Base-by-base conservation (phyloP, 2,888 invertebrate genomes). In the Apodemia zela region DNA sequence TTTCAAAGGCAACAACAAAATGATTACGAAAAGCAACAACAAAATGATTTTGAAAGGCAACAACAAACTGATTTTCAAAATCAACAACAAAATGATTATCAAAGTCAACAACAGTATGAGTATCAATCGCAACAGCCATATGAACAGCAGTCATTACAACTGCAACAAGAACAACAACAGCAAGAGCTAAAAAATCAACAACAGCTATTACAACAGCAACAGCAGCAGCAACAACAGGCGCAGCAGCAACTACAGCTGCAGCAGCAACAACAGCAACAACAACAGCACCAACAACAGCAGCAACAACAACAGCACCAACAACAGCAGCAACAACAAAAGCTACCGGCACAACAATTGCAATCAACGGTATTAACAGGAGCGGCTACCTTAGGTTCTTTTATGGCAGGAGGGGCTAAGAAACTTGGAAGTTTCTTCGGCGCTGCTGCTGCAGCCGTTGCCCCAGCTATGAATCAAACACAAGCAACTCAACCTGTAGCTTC, bases 331-430 rank as follows among this genome's bases (percentile, higher is more conserved):
- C 81, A 85, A 66, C 81, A 80, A 67, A 84, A 86, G 66, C 80
- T 84, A 69, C 83, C 89, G 42, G 73, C 85, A 3, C 88, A 89
- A 67, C 89, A 90, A 72, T 69, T 91, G 60, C 90, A 91, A 74
- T 76, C 88, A 2, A 84, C 83, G 67, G 84, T 91, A 17, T 69
- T 91, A 63, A 92, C 88, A 38, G 91, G 91, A 64, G 91, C 89
- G 49, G 90, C 91, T 62, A 89, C 89, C 4, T 78, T 92, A 70
- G 92, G 91, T n/a, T 89, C 87, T 7, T 77, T 92, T 45, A 87
- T 92, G 86, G 88, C 90, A 3, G 92, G 91, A 64, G 90, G 92
- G 66, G 92, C 92, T 15, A 91, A 92, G 68, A 92, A 86, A 71
- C 76, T 92, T 15, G 92, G 92, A 15, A 92, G 88, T 69, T 83